Base-by-base conservation (phyloP, 2,888 invertebrate genomes). In the Stenodema calcarata region DNA sequence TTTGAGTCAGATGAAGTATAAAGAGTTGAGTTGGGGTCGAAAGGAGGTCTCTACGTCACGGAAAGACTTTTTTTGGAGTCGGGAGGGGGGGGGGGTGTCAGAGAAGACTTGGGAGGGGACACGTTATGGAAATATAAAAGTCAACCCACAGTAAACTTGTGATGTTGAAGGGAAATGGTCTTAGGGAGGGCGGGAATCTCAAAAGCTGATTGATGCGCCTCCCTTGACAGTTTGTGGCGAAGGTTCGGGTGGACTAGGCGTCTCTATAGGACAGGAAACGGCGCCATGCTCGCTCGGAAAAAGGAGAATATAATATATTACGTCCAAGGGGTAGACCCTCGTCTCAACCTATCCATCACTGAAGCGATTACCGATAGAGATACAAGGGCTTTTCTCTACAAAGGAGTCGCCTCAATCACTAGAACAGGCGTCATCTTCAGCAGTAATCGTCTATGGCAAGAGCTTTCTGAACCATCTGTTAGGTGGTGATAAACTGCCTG, bases 41-140 rank as follows among this genome's bases (percentile, higher is more conserved):
- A 23, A 62, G 62, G 23, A 11, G 23, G 62, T 62, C 7, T n/a
- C 11, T 4, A 9, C 62, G 18, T 62, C 3, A 18, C 23, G 27
- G 4, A 12, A 11, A 62, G 23, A 62, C 12, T 23, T 62, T 62
- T 62, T 62, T 23, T 23, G 3, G 23, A 23, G 2, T 7, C 35
- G 7, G 9, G 14, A 14, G 1, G 47, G 12, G 1, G 12, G 42
- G n/a, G 54, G 18, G 54, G 54, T 16, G 3, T 9, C 7, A 12
- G 11, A 62, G 11, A 23, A 62, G 18, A 62, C 4, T 12, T 23
- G 23, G 16, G 50, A 62, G 23, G 11, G 62, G 62, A 27, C 23
- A 62, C n/a, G 62, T 62, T 62, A 62, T 62, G 62, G 62, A 62
- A 62, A 62, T 62, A 62, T 62, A 62, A 62, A 62, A 62, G 62